phyloP scores from a whole-genome alignment of 2,113 vertebrate species.

The Phrynosoma blainvillii region DNA sequence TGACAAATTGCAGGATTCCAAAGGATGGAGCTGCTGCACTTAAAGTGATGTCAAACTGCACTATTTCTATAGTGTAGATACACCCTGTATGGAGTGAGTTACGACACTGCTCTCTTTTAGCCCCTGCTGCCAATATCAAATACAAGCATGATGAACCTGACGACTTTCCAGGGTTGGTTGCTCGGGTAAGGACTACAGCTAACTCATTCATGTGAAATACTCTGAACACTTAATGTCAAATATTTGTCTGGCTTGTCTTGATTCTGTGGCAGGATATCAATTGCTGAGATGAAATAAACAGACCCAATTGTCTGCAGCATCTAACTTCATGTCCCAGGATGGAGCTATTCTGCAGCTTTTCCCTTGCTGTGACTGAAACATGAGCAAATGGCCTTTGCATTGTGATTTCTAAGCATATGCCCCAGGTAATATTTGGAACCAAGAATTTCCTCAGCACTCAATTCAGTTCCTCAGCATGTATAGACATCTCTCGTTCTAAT shows the following conservation, averaged over 20 bases:
- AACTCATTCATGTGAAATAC: not conserved
- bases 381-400: not conserved
- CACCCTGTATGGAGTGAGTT: no score
- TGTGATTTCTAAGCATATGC: not conserved
- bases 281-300: not conserved
- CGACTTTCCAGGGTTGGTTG: no score
- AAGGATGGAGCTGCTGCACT: no score
- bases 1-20: no score
- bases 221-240: not conserved
- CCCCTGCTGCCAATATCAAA: no score
- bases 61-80: no score
- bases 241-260: slow-evolving; percentile 1
- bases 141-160: no score
- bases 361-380: not conserved
- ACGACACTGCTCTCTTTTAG: no score
- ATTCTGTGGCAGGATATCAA: slow-evolving; percentile 4
- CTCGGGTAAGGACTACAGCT: no score
- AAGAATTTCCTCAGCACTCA: not conserved
- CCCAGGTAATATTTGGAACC: not conserved
- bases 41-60: no score
- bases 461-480: not conserved
- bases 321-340: not conserved
- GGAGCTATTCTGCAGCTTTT: not conserved
- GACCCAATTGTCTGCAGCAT: not conserved
- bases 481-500: not conserved